A percentile compares a stretch with the other conserved stretches of the same genome.
phyloP scores from a whole-genome alignment of 2,113 vertebrate genomes.

The Eulacestoma nigropectus region DNA sequence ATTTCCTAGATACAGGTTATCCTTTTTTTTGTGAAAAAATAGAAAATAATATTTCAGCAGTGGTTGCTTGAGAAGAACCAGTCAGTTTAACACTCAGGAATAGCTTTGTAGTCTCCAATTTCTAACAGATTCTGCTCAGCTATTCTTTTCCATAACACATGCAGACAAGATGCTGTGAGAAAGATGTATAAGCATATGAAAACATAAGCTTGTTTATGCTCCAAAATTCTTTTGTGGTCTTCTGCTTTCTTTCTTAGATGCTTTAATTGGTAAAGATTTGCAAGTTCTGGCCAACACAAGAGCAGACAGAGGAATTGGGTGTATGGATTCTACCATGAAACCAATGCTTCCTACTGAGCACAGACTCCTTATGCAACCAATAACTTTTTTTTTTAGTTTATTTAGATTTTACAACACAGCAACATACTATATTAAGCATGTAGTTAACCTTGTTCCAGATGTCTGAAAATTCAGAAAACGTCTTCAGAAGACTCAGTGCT shows the following conservation, averaged over 20 bases:
- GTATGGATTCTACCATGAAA: neutral
- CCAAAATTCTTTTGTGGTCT: neutral
- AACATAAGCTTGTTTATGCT: neutral
- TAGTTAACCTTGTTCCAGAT: constrained; percentile 79
- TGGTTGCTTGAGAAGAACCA: neutral
- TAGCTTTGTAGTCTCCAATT: neutral
- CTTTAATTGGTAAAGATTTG: neutral
- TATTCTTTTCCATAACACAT: neutral
- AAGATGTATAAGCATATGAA: neutral
- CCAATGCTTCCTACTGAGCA: neutral
- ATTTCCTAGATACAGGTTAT: neutral
- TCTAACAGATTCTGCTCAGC: neutral
- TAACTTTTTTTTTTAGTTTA: neutral
- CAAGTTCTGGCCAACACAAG: neutral
- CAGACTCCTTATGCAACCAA: neutral
- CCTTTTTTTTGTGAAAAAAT: neutral
- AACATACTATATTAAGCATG: neutral
- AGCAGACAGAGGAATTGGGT: neutral
- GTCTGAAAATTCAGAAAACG: constrained; percentile 72
- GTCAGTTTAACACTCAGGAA: neutral
- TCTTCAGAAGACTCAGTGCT: constrained; percentile 61
- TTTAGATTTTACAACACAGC: neutral
- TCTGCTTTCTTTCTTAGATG: neutral
- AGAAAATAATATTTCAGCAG: neutral
- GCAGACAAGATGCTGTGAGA: neutral